A percentile compares a stretch with the other conserved stretches of the same genome.
These are phyloP conservation scores for Lysiphlebus fabarum DNA, from an alignment of 1,140 invertebrate genomes.

Conservation along the genomic window DNA sequence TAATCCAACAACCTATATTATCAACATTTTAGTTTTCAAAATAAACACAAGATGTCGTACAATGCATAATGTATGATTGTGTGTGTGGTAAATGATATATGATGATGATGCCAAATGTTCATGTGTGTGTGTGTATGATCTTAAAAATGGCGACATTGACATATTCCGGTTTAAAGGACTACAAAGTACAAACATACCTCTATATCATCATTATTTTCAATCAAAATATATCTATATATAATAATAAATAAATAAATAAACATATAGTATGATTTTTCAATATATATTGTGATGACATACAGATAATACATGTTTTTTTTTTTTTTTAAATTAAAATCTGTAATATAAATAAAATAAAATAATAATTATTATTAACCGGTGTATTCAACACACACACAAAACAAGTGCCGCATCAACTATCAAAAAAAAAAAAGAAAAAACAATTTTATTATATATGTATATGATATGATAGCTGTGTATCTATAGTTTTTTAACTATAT, in stretches of 20 bases:
- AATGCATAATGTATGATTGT: no score
- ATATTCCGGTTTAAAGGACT: slow-evolving; percentile 29
- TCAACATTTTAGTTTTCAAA: no score
- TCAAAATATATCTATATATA: slow-evolving; percentile 5
- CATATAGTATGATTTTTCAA: background rate
- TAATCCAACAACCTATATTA: no score
- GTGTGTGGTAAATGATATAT: no score
- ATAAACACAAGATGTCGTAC: no score
- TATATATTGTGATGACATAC: background rate
- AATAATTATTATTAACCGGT: no score
- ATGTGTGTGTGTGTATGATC: background rate
- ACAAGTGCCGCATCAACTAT: background rate
- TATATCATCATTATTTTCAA: slow-evolving; percentile 23
- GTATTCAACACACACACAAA: background rate
- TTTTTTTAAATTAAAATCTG: no score
- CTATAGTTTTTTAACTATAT: background rate
- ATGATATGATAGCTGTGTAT: background rate
- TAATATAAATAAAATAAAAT: no score
- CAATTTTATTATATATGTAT: no score
- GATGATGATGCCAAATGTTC: no score
- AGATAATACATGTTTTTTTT: no score
- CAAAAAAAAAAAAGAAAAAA: background rate
- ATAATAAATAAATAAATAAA: slow-evolving; percentile 1
- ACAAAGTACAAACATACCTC: no score
- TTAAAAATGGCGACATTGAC: slow-evolving; percentile 31